Evolutionary conservation across 2,888 invertebrate genomes (phyloP), one percentile per base, ranked within the genome.

Genomic region (Heteromurus nitidus): DNA sequence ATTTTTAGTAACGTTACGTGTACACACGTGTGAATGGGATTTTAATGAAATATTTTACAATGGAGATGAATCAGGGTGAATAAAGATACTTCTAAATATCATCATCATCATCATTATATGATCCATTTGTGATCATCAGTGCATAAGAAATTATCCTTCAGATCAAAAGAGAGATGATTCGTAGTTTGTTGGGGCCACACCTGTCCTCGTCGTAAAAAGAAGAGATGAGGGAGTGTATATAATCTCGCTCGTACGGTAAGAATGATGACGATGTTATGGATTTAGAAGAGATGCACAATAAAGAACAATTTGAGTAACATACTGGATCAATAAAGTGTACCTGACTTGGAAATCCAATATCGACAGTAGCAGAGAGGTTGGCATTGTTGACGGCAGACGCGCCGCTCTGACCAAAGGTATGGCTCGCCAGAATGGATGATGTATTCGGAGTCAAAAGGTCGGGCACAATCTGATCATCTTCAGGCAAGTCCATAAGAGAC

Each of bases 401-500:
- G 81, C 86, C 85, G 76, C 83, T 82, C 70, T 84, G 85, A 73
- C 70, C 77, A 58, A 68, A 79, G 30, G 80, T 83, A 85, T 87
- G 86, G 85, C 84, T 84, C 85, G 85, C 86, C 87, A 86, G 85
- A 86, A 87, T 86, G 83, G 80, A 80, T 69, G 83, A 81, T 67
- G 85, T 80, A 80, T 74, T 79, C 62, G 85, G 83, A 81, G 83
- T 85, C 74, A 87, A 84, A 65, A 87, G 85, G 84, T 87, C 87
- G 80, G 87, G 87, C 75, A 87, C 87, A 79, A 87, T 86, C 81
- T 87, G 87, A 60, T 83, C 80, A 77, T 83, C 73, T 60, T 77
- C 77, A 67, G 64, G 69, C 70, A 73, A 83, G 73, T 79, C 81
- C 84, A 79, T 80, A 74, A 84, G 77, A 77, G 82, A 82, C 75